Percentiles rank a stretch among this genome's conserved stretches.
These are phyloP conservation scores for Pachymerium ferrugineum DNA, from an alignment of 2,888 invertebrate species.

Conservation along the genomic window DNA sequence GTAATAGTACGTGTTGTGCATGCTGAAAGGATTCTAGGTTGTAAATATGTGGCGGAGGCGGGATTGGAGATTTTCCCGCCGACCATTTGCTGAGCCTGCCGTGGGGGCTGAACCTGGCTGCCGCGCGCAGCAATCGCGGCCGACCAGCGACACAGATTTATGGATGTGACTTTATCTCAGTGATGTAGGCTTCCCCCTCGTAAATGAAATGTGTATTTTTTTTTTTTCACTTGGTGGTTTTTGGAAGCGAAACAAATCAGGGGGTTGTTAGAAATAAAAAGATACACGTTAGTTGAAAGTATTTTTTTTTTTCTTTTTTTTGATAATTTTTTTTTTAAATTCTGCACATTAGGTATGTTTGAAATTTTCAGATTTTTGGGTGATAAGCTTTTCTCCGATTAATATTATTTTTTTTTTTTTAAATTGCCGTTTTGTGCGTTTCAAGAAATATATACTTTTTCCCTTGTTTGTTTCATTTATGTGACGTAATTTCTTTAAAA, in stretches of 20 bases:
- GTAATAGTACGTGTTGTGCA: neutral
- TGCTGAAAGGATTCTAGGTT: neutral
- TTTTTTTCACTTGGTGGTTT: no score
- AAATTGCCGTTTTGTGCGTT: no score
- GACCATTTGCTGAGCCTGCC: conserved; percentile 6
- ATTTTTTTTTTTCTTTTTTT: neutral
- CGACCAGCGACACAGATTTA: conserved; percentile 23
- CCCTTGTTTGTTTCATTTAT: neutral
- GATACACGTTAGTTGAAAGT: no score
- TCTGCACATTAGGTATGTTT: no score
- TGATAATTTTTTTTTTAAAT: no score
- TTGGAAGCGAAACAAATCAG: no score
- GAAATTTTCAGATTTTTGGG: no score
- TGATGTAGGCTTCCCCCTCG: neutral
- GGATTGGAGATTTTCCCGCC: conserved; percentile 9
- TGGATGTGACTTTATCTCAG: conserved; percentile 5
- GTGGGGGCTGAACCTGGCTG: conserved; percentile 26
- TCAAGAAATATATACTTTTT: no score
- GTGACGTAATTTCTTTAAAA: neutral
- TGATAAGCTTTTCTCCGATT: no score
- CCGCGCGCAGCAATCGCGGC: conserved; percentile 26
- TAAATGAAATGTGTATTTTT: conserved; percentile 5
- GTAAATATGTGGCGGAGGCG: conserved; percentile 10
- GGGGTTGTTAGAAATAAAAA: no score
- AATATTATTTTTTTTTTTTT: no score